Base-by-base conservation (phyloP, 2,888 invertebrate species). In the Eurois occulta region DNA sequence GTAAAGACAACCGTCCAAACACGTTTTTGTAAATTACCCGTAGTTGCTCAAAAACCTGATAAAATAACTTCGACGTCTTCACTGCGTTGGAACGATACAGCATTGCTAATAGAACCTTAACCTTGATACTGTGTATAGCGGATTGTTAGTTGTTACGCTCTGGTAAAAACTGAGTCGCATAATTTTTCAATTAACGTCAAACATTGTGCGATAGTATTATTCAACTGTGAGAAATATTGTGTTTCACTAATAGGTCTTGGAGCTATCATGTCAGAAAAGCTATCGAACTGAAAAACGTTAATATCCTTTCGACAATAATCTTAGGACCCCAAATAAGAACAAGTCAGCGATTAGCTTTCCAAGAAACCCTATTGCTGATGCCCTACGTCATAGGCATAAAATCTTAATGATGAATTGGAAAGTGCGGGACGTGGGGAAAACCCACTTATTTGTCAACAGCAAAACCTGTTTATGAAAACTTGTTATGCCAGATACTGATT, bases 381-480 rank as follows among this genome's bases (percentile, higher is more conserved):
- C n/a, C 11, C 48, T 60, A 7, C 21, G 64, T 35, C 32, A 41
- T 38, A 41, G 11, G 16, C 28, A 43, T 21, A 48, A 48, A 43
- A 70, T 16, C 28, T 71, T 48, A 41, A 68, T 24, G n/a, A 58
- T 28, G 16, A 62, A 70, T 82, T 66, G 55, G 55, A 83, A 78
- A 84, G 32, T 28, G 32, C 32, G 16, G n/a, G 38, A 41, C 10
- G 16, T 24, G 18, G 62, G 55, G 8, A 72, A 72, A 73, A 32
- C 32, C 83, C 65, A 35, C 2, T 35, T 46, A 21, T 28, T 43
- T 65, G 24, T 43, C 28, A 32, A 18, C 52, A 28, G 24, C 35
- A 58, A 13, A 55, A 78, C 52, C 18, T 62, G 68, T 79, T 66
- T 68, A 28, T 21, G n/a, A 78, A 78, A 83, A 79, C 84, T 52